These are phyloP conservation scores for Sarcoramphus papa DNA, from an alignment of 2,797 vertebrate species.

Conservation along the genomic window DNA sequence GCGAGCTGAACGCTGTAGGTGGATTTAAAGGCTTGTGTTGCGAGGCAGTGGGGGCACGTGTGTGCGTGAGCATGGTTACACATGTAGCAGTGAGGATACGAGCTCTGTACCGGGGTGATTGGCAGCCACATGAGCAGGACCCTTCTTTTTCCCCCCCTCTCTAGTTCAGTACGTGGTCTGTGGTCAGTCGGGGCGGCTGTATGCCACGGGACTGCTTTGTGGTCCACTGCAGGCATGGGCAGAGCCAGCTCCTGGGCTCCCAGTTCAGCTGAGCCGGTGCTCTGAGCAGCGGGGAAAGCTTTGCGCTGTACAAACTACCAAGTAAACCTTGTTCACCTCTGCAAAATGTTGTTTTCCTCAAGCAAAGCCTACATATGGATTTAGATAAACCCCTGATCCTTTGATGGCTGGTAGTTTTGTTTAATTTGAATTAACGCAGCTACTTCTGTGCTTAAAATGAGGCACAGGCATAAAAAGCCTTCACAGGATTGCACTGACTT, in stretches of 20 bases:
- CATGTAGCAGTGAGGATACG: rapidly evolving
- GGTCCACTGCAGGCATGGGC: rapidly evolving
- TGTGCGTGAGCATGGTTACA: background rate
- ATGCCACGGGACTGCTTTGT: rapidly evolving
- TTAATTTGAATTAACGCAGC: background rate
- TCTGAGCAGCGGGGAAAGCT: background rate
- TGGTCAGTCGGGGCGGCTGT: rapidly evolving
- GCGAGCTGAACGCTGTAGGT: background rate
- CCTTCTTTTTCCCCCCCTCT: rapidly evolving
- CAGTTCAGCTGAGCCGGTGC: rapidly evolving
- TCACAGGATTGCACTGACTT: background rate
- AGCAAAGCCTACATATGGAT: background rate
- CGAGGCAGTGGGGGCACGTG: rapidly evolving
- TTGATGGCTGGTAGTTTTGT: background rate
- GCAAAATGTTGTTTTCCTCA: conserved; percentile 16
- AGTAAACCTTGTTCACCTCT: background rate
- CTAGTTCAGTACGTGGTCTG: background rate
- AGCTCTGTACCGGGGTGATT: rapidly evolving
- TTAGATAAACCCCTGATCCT: background rate
- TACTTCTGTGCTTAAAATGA: background rate
- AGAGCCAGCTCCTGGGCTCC: background rate
- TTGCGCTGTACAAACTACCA: background rate
- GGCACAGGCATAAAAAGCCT: background rate
- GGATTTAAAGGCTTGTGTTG: background rate
- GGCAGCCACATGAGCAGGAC: background rate